Conservation (phyloP, 1,140 invertebrate species). For the Micrasema minimum region DNA sequence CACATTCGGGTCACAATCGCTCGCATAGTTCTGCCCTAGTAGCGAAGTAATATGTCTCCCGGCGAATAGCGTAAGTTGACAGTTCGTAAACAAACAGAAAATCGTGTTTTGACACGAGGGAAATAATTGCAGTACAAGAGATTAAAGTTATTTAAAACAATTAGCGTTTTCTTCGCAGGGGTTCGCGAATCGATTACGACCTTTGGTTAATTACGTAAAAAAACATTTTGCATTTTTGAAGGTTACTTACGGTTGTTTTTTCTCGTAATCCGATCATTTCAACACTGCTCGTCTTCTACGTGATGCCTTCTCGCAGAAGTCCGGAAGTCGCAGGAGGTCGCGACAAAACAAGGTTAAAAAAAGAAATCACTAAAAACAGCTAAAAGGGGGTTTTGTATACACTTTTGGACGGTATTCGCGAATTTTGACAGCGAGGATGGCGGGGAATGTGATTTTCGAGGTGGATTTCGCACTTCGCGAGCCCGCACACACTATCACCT, state of each 20-base stretch:
- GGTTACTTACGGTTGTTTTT: slow-evolving; percentile 24
- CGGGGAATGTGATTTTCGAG: background rate
- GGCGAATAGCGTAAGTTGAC: slow-evolving; percentile 42
- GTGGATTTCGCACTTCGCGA: slow-evolving; percentile 4
- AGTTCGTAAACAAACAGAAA: slow-evolving; percentile 51
- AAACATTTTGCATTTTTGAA: background rate
- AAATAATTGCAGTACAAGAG: background rate
- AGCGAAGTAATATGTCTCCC: slow-evolving; percentile 46
- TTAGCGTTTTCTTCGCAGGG: background rate
- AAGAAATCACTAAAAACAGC: slow-evolving; percentile 39
- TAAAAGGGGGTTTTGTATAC: slow-evolving; percentile 9
- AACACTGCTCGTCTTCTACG: background rate
- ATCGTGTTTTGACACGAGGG: background rate
- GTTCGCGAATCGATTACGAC: slow-evolving; percentile 22
- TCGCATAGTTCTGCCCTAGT: slow-evolving; percentile 44
- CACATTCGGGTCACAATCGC: slow-evolving; percentile 29
- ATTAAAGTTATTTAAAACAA: background rate
- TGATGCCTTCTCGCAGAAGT: background rate
- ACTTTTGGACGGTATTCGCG: slow-evolving; percentile 26
- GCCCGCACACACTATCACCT: slow-evolving; percentile 19
- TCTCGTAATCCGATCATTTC: slow-evolving; percentile 29
- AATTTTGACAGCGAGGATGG: background rate
- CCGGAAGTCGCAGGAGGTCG: slow-evolving; percentile 30
- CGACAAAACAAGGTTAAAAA: slow-evolving; percentile 44
- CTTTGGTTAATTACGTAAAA: slow-evolving; percentile 43